Evolutionary conservation across 2,113 vertebrate species (phyloP), one percentile per base, ranked within the genome.

Genomic region (Sorex fumeus): DNA sequence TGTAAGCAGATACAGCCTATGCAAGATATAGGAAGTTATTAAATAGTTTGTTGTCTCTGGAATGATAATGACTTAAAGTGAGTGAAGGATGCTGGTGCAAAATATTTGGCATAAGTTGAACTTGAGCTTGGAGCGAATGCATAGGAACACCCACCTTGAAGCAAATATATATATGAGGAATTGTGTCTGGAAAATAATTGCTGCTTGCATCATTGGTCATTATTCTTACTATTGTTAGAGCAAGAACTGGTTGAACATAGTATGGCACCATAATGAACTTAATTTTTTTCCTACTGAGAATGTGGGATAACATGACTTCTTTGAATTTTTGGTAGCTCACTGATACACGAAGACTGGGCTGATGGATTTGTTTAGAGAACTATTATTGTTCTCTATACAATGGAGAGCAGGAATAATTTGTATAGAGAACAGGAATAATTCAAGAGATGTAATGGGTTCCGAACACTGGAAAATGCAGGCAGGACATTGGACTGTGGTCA

Each of bases 281-380:
- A 79, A 77, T n/a, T 16, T 87, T 87, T 13, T 34, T 72, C 32
- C 21, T 80, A 28, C 82, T 72, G 30, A 93, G 60, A 27, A 57
- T 66, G 23, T 69, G 28, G 34, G 72, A 11, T 50, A 47, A 75
- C 11, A 45, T 84, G 30, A 21, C 11, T 30, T 15, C 34, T 88
- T 88, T 47, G 88, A 13, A 23, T 47, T 64, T 72, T 85, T 40
- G 67, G 9, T 91, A 64, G 45, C 47, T 90, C 9, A 53, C 9
- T 82, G 60, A 45, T 30, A 40, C 1, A 0, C 76, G 79, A 64
- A 75, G 47, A 43, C 23, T 16, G 15, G 47, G 8, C 50, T 64
- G 8, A 81, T 8, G 69, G 16, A 60, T 62, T 82, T 94, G 74
- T 84, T 92, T 21, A 84, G 82, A 87, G 50, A 75, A 60, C 18